phyloP scores from a whole-genome alignment of 2,888 invertebrate genomes.

The Idaea straminata region DNA sequence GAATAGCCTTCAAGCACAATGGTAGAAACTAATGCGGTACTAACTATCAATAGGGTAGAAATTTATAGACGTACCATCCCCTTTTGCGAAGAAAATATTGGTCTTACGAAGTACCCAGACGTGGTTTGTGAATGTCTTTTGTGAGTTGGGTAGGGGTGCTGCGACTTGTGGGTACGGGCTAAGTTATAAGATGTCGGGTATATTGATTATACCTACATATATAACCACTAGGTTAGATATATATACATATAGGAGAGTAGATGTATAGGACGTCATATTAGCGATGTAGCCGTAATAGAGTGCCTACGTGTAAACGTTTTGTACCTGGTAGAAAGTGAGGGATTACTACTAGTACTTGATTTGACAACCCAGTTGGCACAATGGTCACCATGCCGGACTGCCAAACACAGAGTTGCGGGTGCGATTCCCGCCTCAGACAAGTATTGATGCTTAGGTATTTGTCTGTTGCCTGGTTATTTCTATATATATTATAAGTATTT shows the following conservation, averaged over 20 bases:
- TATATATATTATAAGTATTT: too few species aligned
- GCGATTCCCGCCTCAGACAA: too few species aligned
- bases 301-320: too few species aligned
- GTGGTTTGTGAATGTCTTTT: conserved; percentile 69
- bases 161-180: conserved; percentile 25
- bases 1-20: conserved; percentile 66
- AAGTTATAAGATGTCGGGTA: conserved; percentile 27
- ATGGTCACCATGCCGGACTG: too few species aligned
- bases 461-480: too few species aligned
- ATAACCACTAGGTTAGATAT: not conserved
- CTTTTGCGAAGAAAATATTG: conserved; percentile 74
- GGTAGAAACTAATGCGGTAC: conserved; percentile 72
- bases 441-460: too few species aligned
- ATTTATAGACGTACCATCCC: conserved; percentile 71
- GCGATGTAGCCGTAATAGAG: too few species aligned
- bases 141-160: conserved; percentile 43
- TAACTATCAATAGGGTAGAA: conserved; percentile 74
- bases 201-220: not conserved
- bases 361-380: too few species aligned
- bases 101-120: conserved; percentile 76
- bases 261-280: not conserved
- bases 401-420: too few species aligned
- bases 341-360: too few species aligned
- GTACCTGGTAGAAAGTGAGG: too few species aligned
- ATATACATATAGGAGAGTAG: not conserved